These are phyloP conservation scores for Ictalurus punctatus DNA, from an alignment of 2,113 vertebrate species.

Conservation along the genomic window DNA sequence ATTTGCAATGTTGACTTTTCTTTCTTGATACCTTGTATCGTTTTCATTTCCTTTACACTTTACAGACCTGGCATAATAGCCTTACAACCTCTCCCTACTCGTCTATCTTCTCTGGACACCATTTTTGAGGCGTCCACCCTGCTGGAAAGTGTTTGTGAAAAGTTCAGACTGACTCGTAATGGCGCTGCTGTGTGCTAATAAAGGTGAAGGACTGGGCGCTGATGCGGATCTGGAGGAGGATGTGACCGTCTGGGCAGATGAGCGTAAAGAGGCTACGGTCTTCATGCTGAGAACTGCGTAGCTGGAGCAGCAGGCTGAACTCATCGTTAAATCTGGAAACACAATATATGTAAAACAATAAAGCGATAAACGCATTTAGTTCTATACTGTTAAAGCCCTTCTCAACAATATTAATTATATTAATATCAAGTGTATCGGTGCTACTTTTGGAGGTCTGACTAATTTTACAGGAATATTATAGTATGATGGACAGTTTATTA, in stretches of 20 bases:
- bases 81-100: background rate
- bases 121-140: background rate
- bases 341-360: background rate
- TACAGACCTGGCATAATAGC: background rate
- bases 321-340: conserved; percentile 78
- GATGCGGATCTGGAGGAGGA: conserved; percentile 82
- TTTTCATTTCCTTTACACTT: background rate
- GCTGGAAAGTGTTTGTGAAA: background rate
- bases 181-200: conserved; percentile 76
- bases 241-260: conserved; percentile 69
- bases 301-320: conserved; percentile 80
- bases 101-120: background rate
- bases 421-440: background rate
- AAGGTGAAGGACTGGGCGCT: conserved; percentile 72
- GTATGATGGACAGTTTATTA: background rate
- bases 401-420: background rate
- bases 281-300: conserved; percentile 74
- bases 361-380: background rate
- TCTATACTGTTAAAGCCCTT: background rate
- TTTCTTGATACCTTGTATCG: background rate
- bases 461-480: background rate
- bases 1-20: background rate
- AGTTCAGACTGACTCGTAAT: conserved; percentile 82
- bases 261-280: conserved; percentile 79
- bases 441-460: background rate